These are phyloP conservation scores for Tyrophagus putrescentiae DNA, from an alignment of 1,140 invertebrate genomes.

Conservation along the genomic window DNA sequence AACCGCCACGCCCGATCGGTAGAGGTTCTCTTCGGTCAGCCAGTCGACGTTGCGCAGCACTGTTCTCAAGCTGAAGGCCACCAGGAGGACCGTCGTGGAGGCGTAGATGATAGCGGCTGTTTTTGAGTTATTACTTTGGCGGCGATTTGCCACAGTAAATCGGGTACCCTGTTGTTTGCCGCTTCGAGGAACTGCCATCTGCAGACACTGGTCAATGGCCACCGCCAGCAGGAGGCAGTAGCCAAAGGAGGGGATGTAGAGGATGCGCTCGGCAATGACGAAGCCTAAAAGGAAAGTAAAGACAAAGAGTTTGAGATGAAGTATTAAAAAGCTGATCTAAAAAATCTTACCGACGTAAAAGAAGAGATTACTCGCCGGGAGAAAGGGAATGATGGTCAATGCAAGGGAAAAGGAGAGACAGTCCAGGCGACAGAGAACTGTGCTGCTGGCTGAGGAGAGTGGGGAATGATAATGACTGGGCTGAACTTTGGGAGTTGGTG, in stretches of 20 bases:
- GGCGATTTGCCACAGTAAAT: slow-evolving; percentile 4
- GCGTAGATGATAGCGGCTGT: slow-evolving; percentile 32
- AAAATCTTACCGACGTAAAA: slow-evolving; percentile 43
- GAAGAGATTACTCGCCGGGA: slow-evolving; percentile 73
- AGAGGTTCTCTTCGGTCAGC: slow-evolving; percentile 79
- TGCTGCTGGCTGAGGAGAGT: too few species aligned
- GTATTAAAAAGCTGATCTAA: neutral
- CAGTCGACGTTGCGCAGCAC: slow-evolving; percentile 71
- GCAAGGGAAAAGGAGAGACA: slow-evolving; percentile 12
- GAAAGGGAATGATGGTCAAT: slow-evolving; percentile 53
- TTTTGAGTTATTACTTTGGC: slow-evolving; percentile 10
- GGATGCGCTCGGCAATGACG: slow-evolving; percentile 82
- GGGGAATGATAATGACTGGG: slow-evolving; percentile 3
- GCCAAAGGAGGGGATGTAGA: slow-evolving; percentile 89
- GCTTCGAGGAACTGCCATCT: too few species aligned
- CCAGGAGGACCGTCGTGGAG: slow-evolving; percentile 42
- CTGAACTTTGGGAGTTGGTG: neutral
- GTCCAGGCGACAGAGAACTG: slow-evolving; percentile 7
- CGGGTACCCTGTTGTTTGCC: too few species aligned
- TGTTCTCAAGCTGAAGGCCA: slow-evolving; percentile 56
- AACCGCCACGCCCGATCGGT: slow-evolving; percentile 68
- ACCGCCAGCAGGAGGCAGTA: slow-evolving; percentile 73
- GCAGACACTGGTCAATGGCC: slow-evolving; percentile 36
- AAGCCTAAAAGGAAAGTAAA: too few species aligned
- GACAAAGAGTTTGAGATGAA: slow-evolving; percentile 53